Base-by-base conservation (phyloP, 2,113 vertebrate genomes). In the Lasiurus borealis region DNA sequence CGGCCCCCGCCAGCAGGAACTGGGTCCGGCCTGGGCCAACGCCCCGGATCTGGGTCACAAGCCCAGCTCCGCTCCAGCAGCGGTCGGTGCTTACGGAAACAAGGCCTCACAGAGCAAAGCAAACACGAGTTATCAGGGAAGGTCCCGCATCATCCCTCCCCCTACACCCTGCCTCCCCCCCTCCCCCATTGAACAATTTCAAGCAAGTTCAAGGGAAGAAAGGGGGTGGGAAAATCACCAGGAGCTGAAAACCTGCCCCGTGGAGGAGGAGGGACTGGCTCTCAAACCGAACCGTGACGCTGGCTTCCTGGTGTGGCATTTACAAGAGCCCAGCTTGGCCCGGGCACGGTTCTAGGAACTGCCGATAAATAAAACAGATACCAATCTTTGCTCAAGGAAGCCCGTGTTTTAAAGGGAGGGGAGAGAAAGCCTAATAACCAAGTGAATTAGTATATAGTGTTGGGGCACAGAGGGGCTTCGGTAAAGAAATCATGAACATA, bases 31-130 rank as follows among this genome's bases (percentile, higher is more conserved):
- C 29, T 23, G 50, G 52, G 91, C 91, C 81, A 82, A 91, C 96
- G n/a, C 95, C 91, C 81, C 85, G 94, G 96, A 96, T 94, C 90
- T 95, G 62, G 88, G 96, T 83, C 77, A 75, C 40, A 52, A 75
- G 91, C 92, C 82, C 77, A 90, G 87, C 77, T 72, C 92, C 52
- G 89, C 94, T 57, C 72, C 57, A 8, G 34, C 81, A 72, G 34
- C 2, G 11, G n/a, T 64, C 52, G 50, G 85, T 13, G 14, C 73
- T 62, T 69, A 91, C 68, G 0, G 36, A 86, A 93, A 72, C 68
- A 34, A 29, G 6, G 54, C 25, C 54, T 44, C 40, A 34, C 44
- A n/a, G n/a, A 85, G 77, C 85, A 81, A 66, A 93, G 69, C 64
- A 93, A 97, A 96, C 83, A 96, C 64, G 15, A 18, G 54, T 4